A percentile compares a stretch with the other conserved stretches of the same genome.
phyloP scores from a whole-genome alignment of 1,140 invertebrate genomes.

The Aphis gossypii region DNA sequence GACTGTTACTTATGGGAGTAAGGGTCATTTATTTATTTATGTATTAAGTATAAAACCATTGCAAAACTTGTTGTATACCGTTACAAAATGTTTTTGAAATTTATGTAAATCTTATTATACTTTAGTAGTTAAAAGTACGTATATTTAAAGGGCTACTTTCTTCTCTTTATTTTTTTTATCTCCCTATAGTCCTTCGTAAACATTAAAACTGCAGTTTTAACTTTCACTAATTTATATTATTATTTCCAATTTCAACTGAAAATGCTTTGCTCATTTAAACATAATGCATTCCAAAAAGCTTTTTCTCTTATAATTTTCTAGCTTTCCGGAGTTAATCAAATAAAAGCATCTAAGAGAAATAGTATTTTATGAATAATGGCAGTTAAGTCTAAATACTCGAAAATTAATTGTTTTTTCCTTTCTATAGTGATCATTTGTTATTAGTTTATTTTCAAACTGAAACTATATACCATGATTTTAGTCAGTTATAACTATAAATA shows the following conservation, averaged over 20 bases:
- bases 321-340: background rate
- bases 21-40: background rate
- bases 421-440: background rate
- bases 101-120: conserved; percentile 9
- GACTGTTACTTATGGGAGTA: background rate
- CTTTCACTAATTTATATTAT: conserved; percentile 17
- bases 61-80: background rate
- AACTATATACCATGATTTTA: conserved; percentile 13
- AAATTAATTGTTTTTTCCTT: conserved; percentile 21
- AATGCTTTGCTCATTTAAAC: background rate
- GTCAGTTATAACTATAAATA: background rate
- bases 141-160: background rate
- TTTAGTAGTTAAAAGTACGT: background rate
- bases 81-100: conserved; percentile 19
- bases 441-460: background rate
- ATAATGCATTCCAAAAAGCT: background rate
- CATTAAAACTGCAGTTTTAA: background rate
- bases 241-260: background rate
- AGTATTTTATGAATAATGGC: background rate
- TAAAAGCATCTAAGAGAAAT: background rate
- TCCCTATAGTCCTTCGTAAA: background rate
- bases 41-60: background rate
- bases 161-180: background rate
- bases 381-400: background rate
- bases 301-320: background rate